Percentiles rank a stretch among this genome's conserved stretches.
Evolutionary conservation across 2,113 vertebrate genomes (phyloP).

Genomic region (Gymnarchus niloticus): DNA sequence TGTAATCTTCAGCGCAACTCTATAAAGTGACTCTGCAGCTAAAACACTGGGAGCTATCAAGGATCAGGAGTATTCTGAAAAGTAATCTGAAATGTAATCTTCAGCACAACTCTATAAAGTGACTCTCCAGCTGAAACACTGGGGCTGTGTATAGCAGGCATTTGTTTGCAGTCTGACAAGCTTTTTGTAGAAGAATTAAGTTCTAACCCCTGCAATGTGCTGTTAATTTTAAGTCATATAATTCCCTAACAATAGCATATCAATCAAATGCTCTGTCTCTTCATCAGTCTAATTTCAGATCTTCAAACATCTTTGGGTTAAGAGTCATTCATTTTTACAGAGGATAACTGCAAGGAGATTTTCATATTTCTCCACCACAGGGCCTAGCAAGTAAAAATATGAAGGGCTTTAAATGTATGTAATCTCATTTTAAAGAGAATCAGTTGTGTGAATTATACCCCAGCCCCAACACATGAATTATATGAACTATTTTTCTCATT

Average conservation of each 20-base stretch:
- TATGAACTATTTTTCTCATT: neutral
- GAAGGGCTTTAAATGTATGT: conserved; percentile 6
- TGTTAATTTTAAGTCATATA: conserved; percentile 36
- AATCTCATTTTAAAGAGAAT: neutral
- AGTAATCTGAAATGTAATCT: conserved; percentile 18
- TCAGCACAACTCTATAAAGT: conserved; percentile 10
- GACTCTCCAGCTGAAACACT: conserved; percentile 5
- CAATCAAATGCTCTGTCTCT: conserved; percentile 45
- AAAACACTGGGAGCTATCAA: no score
- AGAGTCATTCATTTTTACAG: conserved; percentile 47
- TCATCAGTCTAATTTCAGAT: conserved; percentile 43
- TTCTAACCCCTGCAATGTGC: neutral
- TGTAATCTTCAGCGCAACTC: conserved; percentile 10
- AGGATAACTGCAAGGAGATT: conserved; percentile 49
- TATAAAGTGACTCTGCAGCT: conserved; percentile 13
- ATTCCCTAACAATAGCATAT: conserved; percentile 46
- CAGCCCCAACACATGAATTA: neutral
- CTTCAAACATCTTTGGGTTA: conserved; percentile 45
- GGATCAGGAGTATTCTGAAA: no score
- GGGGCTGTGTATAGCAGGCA: conserved; percentile 16
- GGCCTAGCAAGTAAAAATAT: conserved; percentile 27
- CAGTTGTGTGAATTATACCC: neutral
- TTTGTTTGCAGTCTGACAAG: conserved; percentile 26
- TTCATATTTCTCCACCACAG: conserved; percentile 23
- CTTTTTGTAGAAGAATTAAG: neutral